Evolutionary conservation across 2,888 invertebrate genomes (phyloP), one percentile per base, ranked within the genome.

Genomic region (Cheilosia vulpina): DNA sequence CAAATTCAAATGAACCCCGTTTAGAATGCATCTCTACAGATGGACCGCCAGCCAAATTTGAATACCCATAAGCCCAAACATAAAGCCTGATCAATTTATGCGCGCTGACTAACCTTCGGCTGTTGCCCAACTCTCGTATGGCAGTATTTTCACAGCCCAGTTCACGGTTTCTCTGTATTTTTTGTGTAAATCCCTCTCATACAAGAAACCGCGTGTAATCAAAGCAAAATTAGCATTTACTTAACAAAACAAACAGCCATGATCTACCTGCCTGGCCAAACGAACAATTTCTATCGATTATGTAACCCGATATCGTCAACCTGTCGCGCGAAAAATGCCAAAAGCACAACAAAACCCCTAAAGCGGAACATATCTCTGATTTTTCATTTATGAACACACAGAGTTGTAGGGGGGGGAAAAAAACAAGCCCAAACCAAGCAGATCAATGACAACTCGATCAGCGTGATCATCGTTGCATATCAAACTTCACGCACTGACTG

Each of bases 381-480:
- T 80, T 66, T 71, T 31, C 63, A 50, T 55, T 55, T 27, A n/a
- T 17, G 45, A 43, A 13, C 52, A 50, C 58, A 66, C 38, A 47
- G 4, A 81, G 43, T 69, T 63, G 69, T 80, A 69, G 43, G 11
- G 9, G 43, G 43, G 11, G 21, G 24, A 21, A 5, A 24, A 82
- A 72, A 69, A n/a, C 7, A 17, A 47, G 2, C 55, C 45, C 41
- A 41, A 62, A 53, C 41, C 19, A 19, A 31, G 19, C 66, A 63
- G 79, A 84, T 84, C 75, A 85, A 85, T 81, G 85, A 71, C 85
- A 85, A 81, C 72, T 69, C 72, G 77, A 81, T 85, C 72, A 55
- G 34, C 57, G 52, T 57, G 66, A 75, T 79, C 79, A 71, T 58
- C 62, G 75, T 52, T 72, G 85, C 71, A 81, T 85, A 69, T 81